Evolutionary conservation across 2,888 invertebrate species (phyloP).

Genomic region (Acleris holmiana): DNA sequence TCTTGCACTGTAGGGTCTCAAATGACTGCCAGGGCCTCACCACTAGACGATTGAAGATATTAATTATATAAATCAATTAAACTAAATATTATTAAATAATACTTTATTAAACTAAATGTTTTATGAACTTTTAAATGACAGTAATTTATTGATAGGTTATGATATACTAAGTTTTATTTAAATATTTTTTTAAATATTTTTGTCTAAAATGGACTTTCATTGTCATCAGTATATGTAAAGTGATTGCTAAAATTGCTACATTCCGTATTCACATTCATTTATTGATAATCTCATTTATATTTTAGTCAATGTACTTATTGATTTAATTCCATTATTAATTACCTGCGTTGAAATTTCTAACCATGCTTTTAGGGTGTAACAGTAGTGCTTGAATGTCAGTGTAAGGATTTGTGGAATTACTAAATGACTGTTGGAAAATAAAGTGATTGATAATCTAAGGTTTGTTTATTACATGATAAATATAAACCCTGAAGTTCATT

Average conservation of each 20-base stretch:
- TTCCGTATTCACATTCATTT: conserved; percentile 62
- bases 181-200: conserved; percentile 16
- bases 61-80: conserved; percentile 20
- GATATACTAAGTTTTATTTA: conserved; percentile 18
- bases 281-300: conserved; percentile 40
- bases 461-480: conserved; percentile 39
- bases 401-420: conserved; percentile 32
- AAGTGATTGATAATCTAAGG: conserved; percentile 54
- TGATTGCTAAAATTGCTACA: conserved; percentile 49
- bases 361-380: conserved; percentile 52
- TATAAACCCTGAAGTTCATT: conserved; percentile 15
- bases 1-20: conserved; percentile 31
- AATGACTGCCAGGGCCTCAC: conserved; percentile 20
- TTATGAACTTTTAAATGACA: conserved; percentile 14
- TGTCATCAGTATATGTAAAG: conserved; percentile 40
- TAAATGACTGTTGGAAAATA: conserved; percentile 58
- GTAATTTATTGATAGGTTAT: conserved; percentile 20
- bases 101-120: conserved; percentile 14
- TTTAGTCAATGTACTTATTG: conserved; percentile 36
- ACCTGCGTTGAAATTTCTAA: conserved; percentile 28
- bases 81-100: no score
- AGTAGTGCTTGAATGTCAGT: conserved; percentile 50
- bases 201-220: conserved; percentile 37
- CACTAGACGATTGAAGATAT: conserved; percentile 3
- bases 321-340: conserved; percentile 26